Base-by-base conservation (phyloP, 2,113 vertebrate genomes). In the Empidonax traillii region DNA sequence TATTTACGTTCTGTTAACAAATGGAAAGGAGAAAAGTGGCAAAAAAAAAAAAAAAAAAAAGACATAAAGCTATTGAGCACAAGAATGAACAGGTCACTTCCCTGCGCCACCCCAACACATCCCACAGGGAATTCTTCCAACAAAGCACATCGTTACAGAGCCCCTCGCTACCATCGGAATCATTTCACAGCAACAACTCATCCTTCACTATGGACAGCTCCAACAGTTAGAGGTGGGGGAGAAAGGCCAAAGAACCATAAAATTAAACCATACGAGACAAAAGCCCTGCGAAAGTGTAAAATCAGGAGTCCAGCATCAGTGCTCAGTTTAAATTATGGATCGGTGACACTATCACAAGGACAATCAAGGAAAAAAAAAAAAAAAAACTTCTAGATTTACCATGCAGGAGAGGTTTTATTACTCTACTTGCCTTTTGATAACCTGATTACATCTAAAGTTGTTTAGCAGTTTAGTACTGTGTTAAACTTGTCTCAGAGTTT, bases 1-100 rank as follows among this genome's bases (percentile, higher is more conserved):
- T 99, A 99, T 99, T 98, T 99, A 99, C 98, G 96, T 97, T 98
- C 96, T 97, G 98, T 97, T 97, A 98, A 98, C 97, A 96, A 96
- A 97, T 91, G 97, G 95, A 98, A 98, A 97, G 96, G 93, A 98
- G 97, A 97, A 97, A 97, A 98, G 94, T 87, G 89, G 96, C 73
- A 71, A 95, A 93, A 95, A 71, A 93, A 95, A 92, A 93, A 93
- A 95, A 33, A 93, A 35, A 35, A 35, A 35, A 35, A 95, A 33
- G 84, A 93, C 19, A 10, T 95, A 97, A 97, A 98, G 97, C 97
- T 96, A 90, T 96, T 89, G 96, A 97, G 97, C 96, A 97, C 80
- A n/a, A 90, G 88, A 85, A 85, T 85, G 73, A 72, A 90, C 31
- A 63, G 66, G 43, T 85, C 12, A 1, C 27, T 85, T 90, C 80